Evolutionary conservation across 2,888 invertebrate species (phyloP).

Genomic region (Tetanocera ferruginea): DNA sequence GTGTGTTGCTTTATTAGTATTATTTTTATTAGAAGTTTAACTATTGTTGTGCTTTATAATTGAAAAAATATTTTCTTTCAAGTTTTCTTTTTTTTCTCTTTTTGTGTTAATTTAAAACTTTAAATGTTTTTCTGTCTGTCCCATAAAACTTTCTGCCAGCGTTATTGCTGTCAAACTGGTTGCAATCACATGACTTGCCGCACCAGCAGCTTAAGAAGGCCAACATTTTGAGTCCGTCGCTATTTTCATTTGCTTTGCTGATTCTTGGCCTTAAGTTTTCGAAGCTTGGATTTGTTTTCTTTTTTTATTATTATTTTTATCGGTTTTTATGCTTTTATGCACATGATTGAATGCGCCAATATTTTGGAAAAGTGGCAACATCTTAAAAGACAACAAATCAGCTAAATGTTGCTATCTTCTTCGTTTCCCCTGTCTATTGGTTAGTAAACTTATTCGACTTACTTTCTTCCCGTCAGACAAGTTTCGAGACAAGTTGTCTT

Average conservation of each 20-base stretch:
- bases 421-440: neutral
- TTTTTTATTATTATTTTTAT: too few relatives aligned
- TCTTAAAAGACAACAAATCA: neutral
- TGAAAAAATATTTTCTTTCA: too few relatives aligned
- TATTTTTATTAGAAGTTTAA: neutral
- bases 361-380: neutral
- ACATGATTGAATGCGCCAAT: neutral
- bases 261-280: conserved; percentile 16
- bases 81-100: neutral
- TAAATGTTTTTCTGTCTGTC: neutral
- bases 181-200: conserved; percentile 26
- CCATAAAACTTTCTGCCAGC: neutral
- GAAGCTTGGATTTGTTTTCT: neutral
- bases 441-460: neutral
- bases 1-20: neutral
- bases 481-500: neutral
- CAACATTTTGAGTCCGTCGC: conserved; percentile 5
- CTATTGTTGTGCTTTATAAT: neutral
- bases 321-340: neutral
- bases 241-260: conserved; percentile 1
- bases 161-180: conserved; percentile 25
- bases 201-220: conserved; percentile 27
- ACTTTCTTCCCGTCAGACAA: conserved; percentile 25
- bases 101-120: neutral
- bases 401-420: neutral